Evolutionary conservation across 2,888 invertebrate genomes (phyloP), one percentile per base, ranked within the genome.

Genomic region (Ormyrus nitidulus): DNA sequence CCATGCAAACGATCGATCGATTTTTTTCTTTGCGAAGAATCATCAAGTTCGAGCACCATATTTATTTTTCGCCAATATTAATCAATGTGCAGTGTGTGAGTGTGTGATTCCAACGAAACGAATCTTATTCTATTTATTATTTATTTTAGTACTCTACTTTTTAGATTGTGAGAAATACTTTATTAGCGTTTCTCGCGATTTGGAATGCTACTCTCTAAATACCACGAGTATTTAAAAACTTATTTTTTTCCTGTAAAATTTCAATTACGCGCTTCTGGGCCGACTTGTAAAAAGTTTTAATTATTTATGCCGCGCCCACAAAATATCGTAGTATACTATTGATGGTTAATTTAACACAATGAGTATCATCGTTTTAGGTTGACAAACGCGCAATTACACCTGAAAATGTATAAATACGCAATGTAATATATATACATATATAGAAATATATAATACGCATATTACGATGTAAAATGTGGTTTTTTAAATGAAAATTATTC

Each of bases 101-200:
- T 83, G 82, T 86, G 85, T 87, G 87, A 85, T 85, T 85, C 83
- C 85, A 84, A 84, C 84, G 85, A 85, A 85, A 85, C 84, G 85
- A 86, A 87, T 83, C 81, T 83, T 79, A 81, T 86, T 86, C 83
- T 89, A 89, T 90, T 89, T 90, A 89, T 90, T 90, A 90, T 90
- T 90, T 89, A 90, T 90, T 90, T 85, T 88, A 90, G 85, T 85
- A 85, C 51, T 69, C 51, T 78, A 73, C 76, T 56, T 70, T 76
- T 76, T 69, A 76, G 34, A 83, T 83, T 83, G 66, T 73, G 75
- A 76, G 76, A 13, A 65, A 79, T 34, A 8, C 49, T 74, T 53
- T 11, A 62, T 54, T 49, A 48, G 66, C 56, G n/a, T 75, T 78
- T 75, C 71, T 81, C 74, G 58, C 62, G 56, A 78, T 56, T 78